phyloP scores from a whole-genome alignment of 1,140 invertebrate genomes.

The Psix sp. region DNA sequence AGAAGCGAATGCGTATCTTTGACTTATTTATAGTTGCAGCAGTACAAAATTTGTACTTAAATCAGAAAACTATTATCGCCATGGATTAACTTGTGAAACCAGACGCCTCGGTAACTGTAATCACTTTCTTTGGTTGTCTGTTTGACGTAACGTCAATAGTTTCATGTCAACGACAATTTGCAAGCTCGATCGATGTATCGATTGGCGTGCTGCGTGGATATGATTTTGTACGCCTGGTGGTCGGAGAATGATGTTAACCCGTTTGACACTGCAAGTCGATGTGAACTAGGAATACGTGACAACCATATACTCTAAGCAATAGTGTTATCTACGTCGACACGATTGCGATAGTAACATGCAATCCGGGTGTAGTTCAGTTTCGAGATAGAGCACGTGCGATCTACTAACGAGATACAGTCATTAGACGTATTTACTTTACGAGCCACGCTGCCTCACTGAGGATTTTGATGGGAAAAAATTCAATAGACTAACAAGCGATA shows the following conservation, averaged over 20 bases:
- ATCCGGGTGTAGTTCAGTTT: conserved; percentile 42
- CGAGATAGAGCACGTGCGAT: conserved; percentile 64
- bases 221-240: conserved; percentile 25
- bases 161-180: conserved; percentile 18
- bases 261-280: conserved; percentile 26
- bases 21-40: too few relatives aligned
- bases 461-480: conserved; percentile 69
- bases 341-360: conserved; percentile 51
- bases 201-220: conserved; percentile 2
- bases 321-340: conserved; percentile 57
- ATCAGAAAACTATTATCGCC: too few relatives aligned
- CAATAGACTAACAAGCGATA: conserved; percentile 71
- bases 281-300: conserved; percentile 51
- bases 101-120: background rate
- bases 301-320: conserved; percentile 56
- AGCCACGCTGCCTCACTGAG: conserved; percentile 47
- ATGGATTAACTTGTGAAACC: too few relatives aligned
- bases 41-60: too few relatives aligned
- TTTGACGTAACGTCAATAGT: conserved; percentile 26
- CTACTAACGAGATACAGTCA: conserved; percentile 70
- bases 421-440: conserved; percentile 72
- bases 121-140: conserved; percentile 8
- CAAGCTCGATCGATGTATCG: conserved; percentile 29
- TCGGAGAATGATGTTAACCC: conserved; percentile 42
- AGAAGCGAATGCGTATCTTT: too few relatives aligned